These are phyloP conservation scores for Hippocampus abdominalis DNA, from an alignment of 2,113 vertebrate genomes.

Conservation along the genomic window DNA sequence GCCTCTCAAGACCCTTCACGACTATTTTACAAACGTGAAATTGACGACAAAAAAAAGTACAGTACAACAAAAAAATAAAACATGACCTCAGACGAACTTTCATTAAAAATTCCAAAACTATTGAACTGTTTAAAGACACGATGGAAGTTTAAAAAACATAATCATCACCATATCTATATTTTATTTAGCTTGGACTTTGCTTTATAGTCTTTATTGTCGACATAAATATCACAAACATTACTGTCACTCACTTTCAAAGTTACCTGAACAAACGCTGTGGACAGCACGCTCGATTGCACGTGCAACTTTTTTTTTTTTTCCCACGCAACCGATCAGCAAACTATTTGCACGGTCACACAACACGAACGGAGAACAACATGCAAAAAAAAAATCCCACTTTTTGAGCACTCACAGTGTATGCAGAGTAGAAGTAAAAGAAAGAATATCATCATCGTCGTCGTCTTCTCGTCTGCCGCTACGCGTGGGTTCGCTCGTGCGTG, in stretches of 20 bases:
- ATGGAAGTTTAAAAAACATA: too few species aligned
- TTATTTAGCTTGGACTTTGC: not conserved
- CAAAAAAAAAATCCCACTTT: not conserved
- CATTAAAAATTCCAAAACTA: too few species aligned
- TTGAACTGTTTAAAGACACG: too few species aligned
- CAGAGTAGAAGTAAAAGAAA: constrained; percentile 39
- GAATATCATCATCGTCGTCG: constrained; percentile 20
- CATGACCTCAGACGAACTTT: too few species aligned
- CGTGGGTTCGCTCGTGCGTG: not conserved
- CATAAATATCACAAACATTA: not conserved
- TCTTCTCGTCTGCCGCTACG: not conserved
- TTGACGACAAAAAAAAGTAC: too few species aligned
- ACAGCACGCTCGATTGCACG: not conserved
- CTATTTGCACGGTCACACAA: not conserved
- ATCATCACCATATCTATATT: not conserved
- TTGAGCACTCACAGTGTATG: constrained; percentile 49
- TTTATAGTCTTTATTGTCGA: not conserved
- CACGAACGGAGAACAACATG: not conserved
- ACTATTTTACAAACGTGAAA: not conserved
- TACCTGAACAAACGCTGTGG: not conserved
- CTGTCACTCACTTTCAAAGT: not conserved
- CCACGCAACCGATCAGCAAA: not conserved
- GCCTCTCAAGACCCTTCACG: constrained; percentile 24
- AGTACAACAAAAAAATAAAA: too few species aligned
- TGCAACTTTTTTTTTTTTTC: not conserved